Evolutionary conservation across 2,797 vertebrate species (phyloP), one percentile per base, ranked within the genome.

Genomic region (Pyrocephalus nanus): DNA sequence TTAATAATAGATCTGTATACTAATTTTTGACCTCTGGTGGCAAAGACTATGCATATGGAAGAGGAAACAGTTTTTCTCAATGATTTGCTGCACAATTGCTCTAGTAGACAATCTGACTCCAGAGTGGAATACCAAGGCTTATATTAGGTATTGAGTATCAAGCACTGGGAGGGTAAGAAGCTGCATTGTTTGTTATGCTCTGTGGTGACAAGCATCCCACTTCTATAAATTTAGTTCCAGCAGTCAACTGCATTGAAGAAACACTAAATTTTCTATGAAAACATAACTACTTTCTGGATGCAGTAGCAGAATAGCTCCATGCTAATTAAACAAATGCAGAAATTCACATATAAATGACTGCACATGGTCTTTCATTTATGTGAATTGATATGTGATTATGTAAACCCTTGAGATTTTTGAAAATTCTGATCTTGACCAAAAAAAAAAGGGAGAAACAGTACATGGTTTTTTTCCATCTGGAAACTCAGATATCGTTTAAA

Each of bases 231-330:
- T 86, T 73, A 75, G 45, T 94, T 96, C 80, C n/a, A 85, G 25
- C 55, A 90, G 43, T 93, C 88, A 96, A 51, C 55, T 85, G 77
- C 42, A 83, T 54, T 71, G 78, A 77, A 85, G 53, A 84, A 95
- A 79, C 30, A 66, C 22, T 93, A 86, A 70, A 87, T 95, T 96
- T 94, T 88, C 91, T 64, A 15, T 82, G 60, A 81, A 97, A 94
- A 86, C 23, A 5, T 87, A 90, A 42, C 9, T 61, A 45, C 36
- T 90, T 88, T 91, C 85, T 85, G 79, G 58, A 66, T 45, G 80
- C 34, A 67, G 51, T 23, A 86, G 66, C 34, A 61, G 19, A 85
- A 58, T 67, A 77, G 13, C 62, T 96, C 73, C 42, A n/a, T 74
- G 53, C 48, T 93, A 93, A 55, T 80, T 76, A 96, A 94, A 88